phyloP scores from a whole-genome alignment of 1,140 invertebrate genomes.

The Teleopsis dalmanni region DNA sequence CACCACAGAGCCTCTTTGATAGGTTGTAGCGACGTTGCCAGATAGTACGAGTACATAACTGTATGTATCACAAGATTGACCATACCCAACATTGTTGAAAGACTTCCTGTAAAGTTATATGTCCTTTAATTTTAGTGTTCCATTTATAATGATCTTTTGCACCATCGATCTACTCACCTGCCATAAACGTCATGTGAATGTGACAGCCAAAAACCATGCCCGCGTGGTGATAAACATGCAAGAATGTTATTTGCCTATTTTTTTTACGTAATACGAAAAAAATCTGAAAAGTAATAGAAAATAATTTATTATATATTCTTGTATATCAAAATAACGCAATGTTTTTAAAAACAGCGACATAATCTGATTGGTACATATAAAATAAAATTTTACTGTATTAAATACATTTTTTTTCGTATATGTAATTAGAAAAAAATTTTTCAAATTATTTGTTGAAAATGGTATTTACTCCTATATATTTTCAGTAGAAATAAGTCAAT shows the following conservation, averaged over 20 bases:
- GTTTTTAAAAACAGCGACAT: too few species aligned
- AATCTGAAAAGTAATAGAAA: slow-evolving; percentile 39
- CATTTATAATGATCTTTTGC: too few species aligned
- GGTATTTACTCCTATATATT: too few species aligned
- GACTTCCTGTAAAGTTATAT: slow-evolving; percentile 49
- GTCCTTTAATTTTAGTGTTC: neutral
- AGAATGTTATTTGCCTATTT: slow-evolving; percentile 68
- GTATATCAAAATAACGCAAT: too few species aligned
- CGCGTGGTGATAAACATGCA: slow-evolving; percentile 77
- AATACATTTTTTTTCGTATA: too few species aligned
- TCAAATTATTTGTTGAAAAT: too few species aligned
- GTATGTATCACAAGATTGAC: slow-evolving; percentile 36
- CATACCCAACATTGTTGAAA: slow-evolving; percentile 31
- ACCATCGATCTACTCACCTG: slow-evolving; percentile 52
- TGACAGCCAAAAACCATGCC: slow-evolving; percentile 56
- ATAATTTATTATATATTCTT: too few species aligned
- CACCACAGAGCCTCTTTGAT: slow-evolving; percentile 45
- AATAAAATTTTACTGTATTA: too few species aligned
- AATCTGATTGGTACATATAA: too few species aligned
- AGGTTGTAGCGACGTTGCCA: slow-evolving; percentile 22
- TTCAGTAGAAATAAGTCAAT: too few species aligned
- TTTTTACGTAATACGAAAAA: slow-evolving; percentile 78
- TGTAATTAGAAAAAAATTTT: too few species aligned
- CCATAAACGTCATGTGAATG: slow-evolving; percentile 47
- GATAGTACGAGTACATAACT: slow-evolving; percentile 39